These are phyloP conservation scores for Etheostoma perlongum DNA, from an alignment of 2,797 vertebrate species.

Conservation along the genomic window DNA sequence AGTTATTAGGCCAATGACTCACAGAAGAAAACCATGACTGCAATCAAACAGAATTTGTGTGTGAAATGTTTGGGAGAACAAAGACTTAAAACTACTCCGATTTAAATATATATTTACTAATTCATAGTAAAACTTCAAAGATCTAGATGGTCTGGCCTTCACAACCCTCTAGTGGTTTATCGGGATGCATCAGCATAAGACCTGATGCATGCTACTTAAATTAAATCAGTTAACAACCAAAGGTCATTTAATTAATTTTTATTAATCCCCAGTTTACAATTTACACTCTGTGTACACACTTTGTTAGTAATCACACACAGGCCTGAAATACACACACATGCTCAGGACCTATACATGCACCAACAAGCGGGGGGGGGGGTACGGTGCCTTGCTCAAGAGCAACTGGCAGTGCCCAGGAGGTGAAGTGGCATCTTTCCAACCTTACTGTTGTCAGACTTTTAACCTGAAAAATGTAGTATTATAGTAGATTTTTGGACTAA, in stretches of 20 bases:
- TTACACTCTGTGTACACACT: too few relatives aligned
- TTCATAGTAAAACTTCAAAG: background rate
- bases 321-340: too few relatives aligned
- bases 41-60: conserved; percentile 5
- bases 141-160: background rate
- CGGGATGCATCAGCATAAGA: background rate
- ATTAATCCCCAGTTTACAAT: too few relatives aligned
- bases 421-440: too few relatives aligned
- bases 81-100: background rate
- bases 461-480: too few relatives aligned
- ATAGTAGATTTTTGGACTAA: background rate
- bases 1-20: background rate
- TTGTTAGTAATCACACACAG: too few relatives aligned
- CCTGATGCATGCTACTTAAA: background rate
- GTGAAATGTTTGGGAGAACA: background rate
- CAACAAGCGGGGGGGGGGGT: too few relatives aligned
- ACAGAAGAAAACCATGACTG: background rate
- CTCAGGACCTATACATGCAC: too few relatives aligned
- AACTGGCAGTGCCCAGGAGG: too few relatives aligned
- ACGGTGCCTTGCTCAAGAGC: too few relatives aligned
- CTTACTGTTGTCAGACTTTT: background rate
- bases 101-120: background rate
- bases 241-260: background rate
- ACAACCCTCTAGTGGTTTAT: conserved; percentile 30
- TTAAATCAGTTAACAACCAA: background rate